phyloP scores from a whole-genome alignment of 1,140 invertebrate species.

The Pseudomyrmex dendroicus region DNA sequence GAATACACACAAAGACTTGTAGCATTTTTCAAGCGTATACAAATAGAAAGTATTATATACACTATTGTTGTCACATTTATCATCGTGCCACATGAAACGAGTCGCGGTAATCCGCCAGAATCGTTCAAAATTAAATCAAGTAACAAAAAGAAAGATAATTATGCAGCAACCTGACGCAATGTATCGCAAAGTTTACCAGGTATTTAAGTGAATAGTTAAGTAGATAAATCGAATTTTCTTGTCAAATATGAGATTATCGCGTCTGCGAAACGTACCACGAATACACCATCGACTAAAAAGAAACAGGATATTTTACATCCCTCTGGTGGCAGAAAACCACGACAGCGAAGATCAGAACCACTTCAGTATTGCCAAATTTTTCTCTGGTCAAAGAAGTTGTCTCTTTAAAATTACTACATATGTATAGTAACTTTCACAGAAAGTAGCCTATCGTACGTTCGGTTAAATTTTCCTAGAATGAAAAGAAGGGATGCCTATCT shows the following conservation, averaged over 20 bases:
- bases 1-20: not conserved
- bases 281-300: slow-evolving; percentile 55
- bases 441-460: too few relatives aligned
- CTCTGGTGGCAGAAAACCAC: not conserved
- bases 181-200: not conserved
- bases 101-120: slow-evolving; percentile 63
- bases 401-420: too few relatives aligned
- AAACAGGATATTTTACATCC: not conserved
- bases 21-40: not conserved
- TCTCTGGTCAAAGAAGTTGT: too few relatives aligned
- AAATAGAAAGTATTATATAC: not conserved
- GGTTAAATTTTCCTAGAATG: too few relatives aligned
- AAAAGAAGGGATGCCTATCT: not conserved
- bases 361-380: too few relatives aligned
- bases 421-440: too few relatives aligned
- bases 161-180: not conserved
- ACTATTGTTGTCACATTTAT: slow-evolving; percentile 29
- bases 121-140: slow-evolving; percentile 56
- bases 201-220: slow-evolving; percentile 47
- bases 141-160: slow-evolving; percentile 25
- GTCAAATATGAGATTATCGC: slow-evolving; percentile 30
- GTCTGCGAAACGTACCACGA: slow-evolving; percentile 74
- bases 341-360: too few relatives aligned
- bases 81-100: not conserved
- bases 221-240: slow-evolving; percentile 48